Evolutionary conservation across 2,113 vertebrate genomes (phyloP), one percentile per base, ranked within the genome.

Genomic region (Speoplatyrhinus poulsoni): DNA sequence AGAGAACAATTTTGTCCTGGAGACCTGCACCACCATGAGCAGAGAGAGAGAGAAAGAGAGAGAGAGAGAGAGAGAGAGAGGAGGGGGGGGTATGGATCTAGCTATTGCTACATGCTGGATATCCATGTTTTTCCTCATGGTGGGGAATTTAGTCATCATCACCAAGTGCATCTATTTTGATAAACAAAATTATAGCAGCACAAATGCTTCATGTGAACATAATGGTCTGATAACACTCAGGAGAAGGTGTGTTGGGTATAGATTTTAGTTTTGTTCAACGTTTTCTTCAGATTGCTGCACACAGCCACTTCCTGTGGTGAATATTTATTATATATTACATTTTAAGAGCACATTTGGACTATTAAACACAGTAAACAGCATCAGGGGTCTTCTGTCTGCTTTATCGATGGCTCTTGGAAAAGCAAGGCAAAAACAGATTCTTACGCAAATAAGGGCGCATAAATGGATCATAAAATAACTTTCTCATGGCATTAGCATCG

Each of bases 11-110:
- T 26, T 79, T 79, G 55, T 83, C 71, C 73, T 70, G 81, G 79
- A 89, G 84, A 84, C 88, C 80, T 55, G 73, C 87, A 87, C 84
- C 91, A 92, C 87, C 86, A 19, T 91, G 87, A 81, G 84, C 81
- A 68, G 84, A 82, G 75, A 73, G 17, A 76, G 69, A 46, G 17
- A 73, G 17, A 76, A 67, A 46, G 17, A 63, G 66, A 50, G 72
- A 81, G 62, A 72, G 52, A 79, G 67, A 66, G 32, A 74, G 70
- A 65, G 74, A 70, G 52, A 65, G 71, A 72, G 55, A 69, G 73
- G 72, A 41, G 58, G 77, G 75, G 67, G 70, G 64, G 52, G n/a
- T 53, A 19, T 41, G 69, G 69, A 64, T 69, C 54, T 17, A 68
- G 69, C 67, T 65, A 75, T 72, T 82, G 73, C 64, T 52, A 70